Percentiles rank a stretch among this genome's conserved stretches.
These are phyloP conservation scores for Sinocyclocheilus maitianheensis DNA, from an alignment of 2,113 vertebrate genomes.

Conservation along the genomic window DNA sequence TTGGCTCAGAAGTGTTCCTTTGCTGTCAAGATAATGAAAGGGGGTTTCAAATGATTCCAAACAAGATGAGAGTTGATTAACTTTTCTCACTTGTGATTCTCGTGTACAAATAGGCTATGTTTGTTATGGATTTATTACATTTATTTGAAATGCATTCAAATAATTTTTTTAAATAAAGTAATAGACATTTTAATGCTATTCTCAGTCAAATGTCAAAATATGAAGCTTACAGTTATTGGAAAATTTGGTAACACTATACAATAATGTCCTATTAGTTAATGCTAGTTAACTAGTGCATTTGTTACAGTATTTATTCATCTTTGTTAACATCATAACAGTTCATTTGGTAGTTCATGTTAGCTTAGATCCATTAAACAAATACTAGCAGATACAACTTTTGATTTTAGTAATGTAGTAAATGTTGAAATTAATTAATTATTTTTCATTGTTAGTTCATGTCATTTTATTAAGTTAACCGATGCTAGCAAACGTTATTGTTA, in stretches of 20 bases:
- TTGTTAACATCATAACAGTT: too few species aligned
- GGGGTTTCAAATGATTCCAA: conserved; percentile 53
- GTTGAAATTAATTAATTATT: too few species aligned
- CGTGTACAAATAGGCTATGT: neutral
- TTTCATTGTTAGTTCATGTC: neutral
- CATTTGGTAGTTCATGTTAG: too few species aligned
- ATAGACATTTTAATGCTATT: neutral
- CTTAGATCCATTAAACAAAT: too few species aligned
- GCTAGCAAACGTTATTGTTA: neutral
- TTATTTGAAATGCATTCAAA: neutral
- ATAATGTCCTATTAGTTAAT: neutral
- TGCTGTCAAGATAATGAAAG: conserved; percentile 64
- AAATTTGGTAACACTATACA: neutral
- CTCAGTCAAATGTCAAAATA: neutral
- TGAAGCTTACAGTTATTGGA: neutral
- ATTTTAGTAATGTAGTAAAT: too few species aligned
- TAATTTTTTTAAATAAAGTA: neutral
- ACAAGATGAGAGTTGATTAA: conserved; percentile 47
- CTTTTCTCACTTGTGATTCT: conserved; percentile 24
- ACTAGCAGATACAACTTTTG: too few species aligned
- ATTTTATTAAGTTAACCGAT: neutral
- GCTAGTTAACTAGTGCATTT: too few species aligned
- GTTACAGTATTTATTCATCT: too few species aligned
- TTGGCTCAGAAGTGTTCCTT: conserved; percentile 68
- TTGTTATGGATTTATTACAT: neutral